A percentile compares a stretch with the other conserved stretches of the same genome.
These are phyloP conservation scores for Pollenia griseotomentosa DNA, from an alignment of 2,888 invertebrate genomes.

Conservation along the genomic window DNA sequence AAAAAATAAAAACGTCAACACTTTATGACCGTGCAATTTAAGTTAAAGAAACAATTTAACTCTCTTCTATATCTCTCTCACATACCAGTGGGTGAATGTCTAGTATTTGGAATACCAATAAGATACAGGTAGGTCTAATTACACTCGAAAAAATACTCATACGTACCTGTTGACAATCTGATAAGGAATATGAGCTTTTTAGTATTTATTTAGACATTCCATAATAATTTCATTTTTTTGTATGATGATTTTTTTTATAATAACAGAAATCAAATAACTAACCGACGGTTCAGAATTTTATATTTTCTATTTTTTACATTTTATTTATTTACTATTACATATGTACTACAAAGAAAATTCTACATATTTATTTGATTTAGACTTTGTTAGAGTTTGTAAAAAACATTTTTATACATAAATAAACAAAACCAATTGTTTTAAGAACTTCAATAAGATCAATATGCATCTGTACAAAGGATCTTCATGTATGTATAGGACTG, in stretches of 20 bases:
- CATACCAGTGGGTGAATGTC: conserved; percentile 63
- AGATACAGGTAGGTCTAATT: conserved; percentile 63
- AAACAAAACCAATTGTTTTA: too few relatives aligned
- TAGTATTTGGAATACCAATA: conserved; percentile 53
- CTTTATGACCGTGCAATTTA: conserved; percentile 13
- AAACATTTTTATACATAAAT: too few relatives aligned
- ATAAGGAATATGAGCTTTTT: conserved; percentile 31
- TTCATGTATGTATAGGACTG: too few relatives aligned
- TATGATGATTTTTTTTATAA: background rate
- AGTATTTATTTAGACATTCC: background rate
- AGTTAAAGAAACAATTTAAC: conserved; percentile 36
- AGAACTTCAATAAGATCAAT: too few relatives aligned
- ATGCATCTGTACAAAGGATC: too few relatives aligned
- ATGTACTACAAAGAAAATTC: too few relatives aligned
- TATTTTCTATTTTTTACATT: too few relatives aligned
- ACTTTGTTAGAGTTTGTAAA: too few relatives aligned
- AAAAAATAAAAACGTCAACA: conserved; percentile 44
- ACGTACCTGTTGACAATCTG: conserved; percentile 25
- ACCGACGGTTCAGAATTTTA: too few relatives aligned
- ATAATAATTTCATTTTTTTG: background rate
- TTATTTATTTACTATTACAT: too few relatives aligned
- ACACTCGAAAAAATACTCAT: conserved; percentile 38
- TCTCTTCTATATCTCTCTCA: conserved; percentile 25
- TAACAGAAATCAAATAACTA: too few relatives aligned
- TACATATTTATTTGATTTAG: too few relatives aligned